A percentile compares a stretch with the other conserved stretches of the same genome.
Conservation (phyloP, 2,113 vertebrate genomes). For the Tachysurus fulvidraco region DNA sequence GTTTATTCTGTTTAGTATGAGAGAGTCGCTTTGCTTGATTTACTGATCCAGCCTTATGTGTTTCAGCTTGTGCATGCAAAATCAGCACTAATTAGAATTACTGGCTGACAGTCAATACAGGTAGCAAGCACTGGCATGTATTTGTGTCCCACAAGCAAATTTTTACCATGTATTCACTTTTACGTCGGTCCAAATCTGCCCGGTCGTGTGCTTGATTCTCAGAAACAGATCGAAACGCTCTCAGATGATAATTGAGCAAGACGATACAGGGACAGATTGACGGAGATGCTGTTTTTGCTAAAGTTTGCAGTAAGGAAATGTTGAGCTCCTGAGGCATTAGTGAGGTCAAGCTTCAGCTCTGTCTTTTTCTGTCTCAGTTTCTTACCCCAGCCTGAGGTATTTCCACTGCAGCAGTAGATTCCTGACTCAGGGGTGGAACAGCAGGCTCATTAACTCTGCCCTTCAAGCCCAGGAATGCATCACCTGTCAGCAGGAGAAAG, state of each 20-base stretch:
- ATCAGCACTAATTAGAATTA: neutral
- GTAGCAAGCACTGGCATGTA: neutral
- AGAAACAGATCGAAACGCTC: too few relatives aligned
- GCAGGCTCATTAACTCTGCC: constrained; percentile 35
- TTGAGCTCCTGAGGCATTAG: neutral
- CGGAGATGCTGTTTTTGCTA: neutral
- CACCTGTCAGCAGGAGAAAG: constrained; percentile 35
- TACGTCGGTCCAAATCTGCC: neutral
- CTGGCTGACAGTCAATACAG: neutral
- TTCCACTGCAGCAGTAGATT: constrained; percentile 28
- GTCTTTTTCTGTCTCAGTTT: neutral
- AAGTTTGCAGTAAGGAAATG: neutral
- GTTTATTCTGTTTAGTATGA: neutral
- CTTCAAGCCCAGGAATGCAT: constrained; percentile 53
- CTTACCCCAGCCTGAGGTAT: constrained; percentile 25
- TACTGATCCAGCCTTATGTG: neutral
- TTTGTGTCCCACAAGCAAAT: constrained; percentile 1
- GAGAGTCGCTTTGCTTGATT: neutral
- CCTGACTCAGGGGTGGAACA: constrained; percentile 21
- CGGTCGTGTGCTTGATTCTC: neutral
- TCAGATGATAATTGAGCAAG: neutral
- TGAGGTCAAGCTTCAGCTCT: neutral
- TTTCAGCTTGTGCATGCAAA: constrained; percentile 9
- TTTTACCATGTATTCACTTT: neutral
- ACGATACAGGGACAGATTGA: neutral